Evolutionary conservation across 2,888 invertebrate genomes (phyloP).

Genomic region (Spisula solida): DNA sequence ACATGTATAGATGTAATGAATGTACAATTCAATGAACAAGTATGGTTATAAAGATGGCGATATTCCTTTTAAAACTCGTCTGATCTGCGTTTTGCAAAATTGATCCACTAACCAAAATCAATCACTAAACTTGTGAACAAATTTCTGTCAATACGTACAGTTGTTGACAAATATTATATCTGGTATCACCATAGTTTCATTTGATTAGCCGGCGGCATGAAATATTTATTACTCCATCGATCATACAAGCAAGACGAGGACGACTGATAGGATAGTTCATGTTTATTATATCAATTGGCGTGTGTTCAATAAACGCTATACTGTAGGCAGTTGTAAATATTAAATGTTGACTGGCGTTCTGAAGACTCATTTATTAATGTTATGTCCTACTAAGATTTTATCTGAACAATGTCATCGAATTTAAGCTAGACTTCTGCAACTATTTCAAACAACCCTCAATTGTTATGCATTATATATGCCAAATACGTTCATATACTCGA

Average conservation of each 20-base stretch:
- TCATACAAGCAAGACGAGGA: background rate
- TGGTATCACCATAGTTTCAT: background rate
- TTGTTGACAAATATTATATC: background rate
- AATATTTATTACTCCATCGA: background rate
- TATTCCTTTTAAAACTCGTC: background rate
- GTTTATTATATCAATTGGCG: background rate
- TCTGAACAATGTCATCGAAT: too few species aligned
- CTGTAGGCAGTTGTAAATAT: background rate
- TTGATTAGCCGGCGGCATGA: conserved; percentile 11
- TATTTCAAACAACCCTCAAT: too few species aligned
- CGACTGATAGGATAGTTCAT: background rate
- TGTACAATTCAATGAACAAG: too few species aligned
- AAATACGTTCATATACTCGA: too few species aligned
- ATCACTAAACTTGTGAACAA: background rate
- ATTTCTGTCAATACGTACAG: background rate
- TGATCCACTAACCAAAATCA: background rate
- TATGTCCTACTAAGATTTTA: too few species aligned
- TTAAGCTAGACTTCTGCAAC: too few species aligned
- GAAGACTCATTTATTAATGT: too few species aligned
- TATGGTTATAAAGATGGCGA: too few species aligned
- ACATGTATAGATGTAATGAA: background rate
- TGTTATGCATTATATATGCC: too few species aligned
- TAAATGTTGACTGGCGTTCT: background rate
- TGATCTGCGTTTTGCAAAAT: background rate
- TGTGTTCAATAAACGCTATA: background rate